Base-by-base conservation (phyloP, 2,113 vertebrate genomes). In the Cranoglanis bouderius region DNA sequence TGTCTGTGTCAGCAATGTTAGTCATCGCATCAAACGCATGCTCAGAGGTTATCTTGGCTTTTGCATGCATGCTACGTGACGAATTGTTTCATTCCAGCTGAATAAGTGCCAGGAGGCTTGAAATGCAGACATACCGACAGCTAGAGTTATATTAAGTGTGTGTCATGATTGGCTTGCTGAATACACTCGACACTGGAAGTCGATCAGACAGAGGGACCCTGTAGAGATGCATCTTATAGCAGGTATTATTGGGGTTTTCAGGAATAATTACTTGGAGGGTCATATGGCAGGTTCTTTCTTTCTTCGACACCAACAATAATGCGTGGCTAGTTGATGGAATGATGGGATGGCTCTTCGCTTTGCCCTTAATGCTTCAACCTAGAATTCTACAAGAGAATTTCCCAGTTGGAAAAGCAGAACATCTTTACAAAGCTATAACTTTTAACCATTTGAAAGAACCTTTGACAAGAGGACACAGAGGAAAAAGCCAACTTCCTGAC, bases 31-130 rank as follows among this genome's bases (percentile, higher is more conserved):
- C 86, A 82, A 87, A 87, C 35, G 53, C 55, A 72, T 43, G 78
- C 63, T 88, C 78, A 82, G 80, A 82, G 86, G 86, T 88, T 82
- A 88, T 88, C 86, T 88, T 88, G 86, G 78, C 86, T 72, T 82
- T 82, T 72, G 63, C 78, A 24, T 82, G 38, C 32, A 67, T n/a
- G 78, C 78, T 29, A 55, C 63, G 49, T 78, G 86, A 82, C 38
- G 35, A 87, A 78, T 82, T 32, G 78, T 81, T 81, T 59, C 63
- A 82, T 88, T 88, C 86, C 86, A 24, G 35, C 21, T 32, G 26
- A 82, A 40, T 32, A 81, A 82, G 38, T n/a, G 86, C 61, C 86
- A 88, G 85, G 85, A 55, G 26, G 49, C 53, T 40, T 82, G 16
- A 82, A 72, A 43, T n/a, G 53, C 63, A 88, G 61, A 82, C 80